Evolutionary conservation across 2,888 invertebrate species (phyloP).

Genomic region (Ophion obscuratus): DNA sequence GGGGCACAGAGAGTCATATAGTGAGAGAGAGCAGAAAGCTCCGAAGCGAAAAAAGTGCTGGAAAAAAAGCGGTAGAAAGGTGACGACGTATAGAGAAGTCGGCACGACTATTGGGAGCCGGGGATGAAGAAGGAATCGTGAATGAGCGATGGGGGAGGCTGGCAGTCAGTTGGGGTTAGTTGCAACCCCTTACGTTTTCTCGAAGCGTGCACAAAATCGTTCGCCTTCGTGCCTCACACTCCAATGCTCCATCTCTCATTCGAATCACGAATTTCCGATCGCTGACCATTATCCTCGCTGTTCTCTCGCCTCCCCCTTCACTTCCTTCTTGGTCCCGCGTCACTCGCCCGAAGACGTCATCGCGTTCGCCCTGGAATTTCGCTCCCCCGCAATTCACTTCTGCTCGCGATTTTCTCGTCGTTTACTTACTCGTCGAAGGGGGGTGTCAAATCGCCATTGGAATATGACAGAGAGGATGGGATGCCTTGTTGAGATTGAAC

Average conservation of each 20-base stretch:
- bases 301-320: conserved; percentile 12
- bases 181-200: conserved; percentile 40
- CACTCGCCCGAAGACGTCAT: conserved; percentile 61
- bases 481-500: neutral
- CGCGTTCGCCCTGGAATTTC: conserved; percentile 39
- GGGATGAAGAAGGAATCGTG: conserved; percentile 21
- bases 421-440: neutral
- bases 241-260: conserved; percentile 65
- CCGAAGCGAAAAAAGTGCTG: conserved; percentile 25
- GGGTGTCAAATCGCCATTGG: neutral
- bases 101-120: conserved; percentile 33
- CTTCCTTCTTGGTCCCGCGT: conserved; percentile 39
- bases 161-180: conserved; percentile 23
- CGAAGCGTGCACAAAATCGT: conserved; percentile 55
- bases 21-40: conserved; percentile 6
- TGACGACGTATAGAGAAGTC: conserved; percentile 59
- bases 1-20: conserved; percentile 3
- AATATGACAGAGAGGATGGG: neutral
- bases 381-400: neutral
- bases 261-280: conserved; percentile 67
- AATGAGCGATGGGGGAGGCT: conserved; percentile 27
- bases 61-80: conserved; percentile 47
- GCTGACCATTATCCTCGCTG: conserved; percentile 68
- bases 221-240: conserved; percentile 43
- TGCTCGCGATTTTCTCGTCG: conserved; percentile 32